Evolutionary conservation across 2,797 vertebrate genomes (phyloP).

Genomic region (Pogonophryne albipinna): DNA sequence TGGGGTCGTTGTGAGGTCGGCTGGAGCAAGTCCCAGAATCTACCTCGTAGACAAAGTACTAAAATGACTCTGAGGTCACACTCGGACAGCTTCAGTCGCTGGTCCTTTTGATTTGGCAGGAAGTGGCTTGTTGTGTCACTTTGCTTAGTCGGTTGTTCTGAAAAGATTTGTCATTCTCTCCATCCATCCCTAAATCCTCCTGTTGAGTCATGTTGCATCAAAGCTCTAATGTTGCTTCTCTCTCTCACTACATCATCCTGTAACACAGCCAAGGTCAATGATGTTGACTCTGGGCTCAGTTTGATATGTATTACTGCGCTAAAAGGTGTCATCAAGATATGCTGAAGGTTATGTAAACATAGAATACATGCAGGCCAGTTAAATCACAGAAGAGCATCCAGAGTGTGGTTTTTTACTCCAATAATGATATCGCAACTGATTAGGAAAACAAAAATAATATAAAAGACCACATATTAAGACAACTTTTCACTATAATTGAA

Average conservation of each 20-base stretch:
- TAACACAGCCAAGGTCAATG: conserved; percentile 4
- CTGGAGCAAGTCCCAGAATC: conserved; percentile 38
- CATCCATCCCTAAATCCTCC: conserved; percentile 20
- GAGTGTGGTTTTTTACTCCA: not conserved
- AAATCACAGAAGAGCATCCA: not conserved
- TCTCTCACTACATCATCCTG: not conserved
- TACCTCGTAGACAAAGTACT: not conserved
- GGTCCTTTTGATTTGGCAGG: conserved; percentile 27
- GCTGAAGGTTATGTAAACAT: not conserved
- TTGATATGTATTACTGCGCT: not conserved
- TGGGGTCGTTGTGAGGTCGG: not conserved
- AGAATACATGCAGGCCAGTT: not conserved
- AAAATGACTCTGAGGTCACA: conserved; percentile 21
- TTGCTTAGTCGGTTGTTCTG: conserved; percentile 18
- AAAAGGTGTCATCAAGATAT: not conserved
- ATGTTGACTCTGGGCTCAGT: conserved; percentile 1
- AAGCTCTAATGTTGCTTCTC: conserved; percentile 6
- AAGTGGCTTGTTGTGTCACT: conserved; percentile 21
- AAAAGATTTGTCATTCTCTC: conserved; percentile 20
- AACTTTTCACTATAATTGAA: not conserved
- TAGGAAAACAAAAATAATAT: not conserved
- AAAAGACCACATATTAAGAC: not conserved
- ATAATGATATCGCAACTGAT: not conserved
- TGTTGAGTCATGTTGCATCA: not conserved
- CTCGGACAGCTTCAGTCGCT: conserved; percentile 21